Conservation (phyloP, 2,113 vertebrate genomes). For the Hydrolagus affinis region DNA sequence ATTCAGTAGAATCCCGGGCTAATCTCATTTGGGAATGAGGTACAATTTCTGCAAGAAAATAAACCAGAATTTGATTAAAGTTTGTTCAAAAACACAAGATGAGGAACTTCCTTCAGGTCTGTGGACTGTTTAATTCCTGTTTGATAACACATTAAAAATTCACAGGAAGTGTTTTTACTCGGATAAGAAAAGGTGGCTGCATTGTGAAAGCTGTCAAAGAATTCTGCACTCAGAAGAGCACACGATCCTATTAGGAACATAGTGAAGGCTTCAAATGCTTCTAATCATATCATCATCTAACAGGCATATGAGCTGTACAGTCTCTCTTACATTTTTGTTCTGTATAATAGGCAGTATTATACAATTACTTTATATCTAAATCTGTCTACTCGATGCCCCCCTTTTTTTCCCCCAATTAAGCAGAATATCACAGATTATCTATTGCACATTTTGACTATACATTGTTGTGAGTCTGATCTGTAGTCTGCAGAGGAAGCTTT, state of each 20-base stretch:
- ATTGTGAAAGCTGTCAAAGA: conserved; percentile 20
- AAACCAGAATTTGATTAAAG: not conserved
- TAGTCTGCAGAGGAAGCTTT: too few relatives aligned
- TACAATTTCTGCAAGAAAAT: not conserved
- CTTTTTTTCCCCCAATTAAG: too few relatives aligned
- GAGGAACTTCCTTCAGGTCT: not conserved
- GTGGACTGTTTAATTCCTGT: not conserved
- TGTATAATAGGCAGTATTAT: too few relatives aligned
- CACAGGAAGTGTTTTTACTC: conserved; percentile 4
- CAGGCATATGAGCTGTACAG: not conserved
- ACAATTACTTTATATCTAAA: too few relatives aligned
- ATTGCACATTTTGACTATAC: too few relatives aligned
- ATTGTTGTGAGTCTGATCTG: too few relatives aligned
- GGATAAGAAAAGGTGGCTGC: not conserved
- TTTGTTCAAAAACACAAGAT: conserved; percentile 3
- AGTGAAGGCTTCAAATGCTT: conserved; percentile 11
- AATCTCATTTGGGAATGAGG: not conserved
- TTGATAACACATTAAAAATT: conserved; percentile 23
- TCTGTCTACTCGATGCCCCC: too few relatives aligned
- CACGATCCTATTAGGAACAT: conserved; percentile 4
- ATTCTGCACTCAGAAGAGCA: not conserved
- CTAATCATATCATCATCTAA: not conserved
- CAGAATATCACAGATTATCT: too few relatives aligned
- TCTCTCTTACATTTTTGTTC: too few relatives aligned
- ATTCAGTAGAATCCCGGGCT: not conserved